Base-by-base conservation (phyloP, 2,113 vertebrate species). In the Aspidoscelis tigris region DNA sequence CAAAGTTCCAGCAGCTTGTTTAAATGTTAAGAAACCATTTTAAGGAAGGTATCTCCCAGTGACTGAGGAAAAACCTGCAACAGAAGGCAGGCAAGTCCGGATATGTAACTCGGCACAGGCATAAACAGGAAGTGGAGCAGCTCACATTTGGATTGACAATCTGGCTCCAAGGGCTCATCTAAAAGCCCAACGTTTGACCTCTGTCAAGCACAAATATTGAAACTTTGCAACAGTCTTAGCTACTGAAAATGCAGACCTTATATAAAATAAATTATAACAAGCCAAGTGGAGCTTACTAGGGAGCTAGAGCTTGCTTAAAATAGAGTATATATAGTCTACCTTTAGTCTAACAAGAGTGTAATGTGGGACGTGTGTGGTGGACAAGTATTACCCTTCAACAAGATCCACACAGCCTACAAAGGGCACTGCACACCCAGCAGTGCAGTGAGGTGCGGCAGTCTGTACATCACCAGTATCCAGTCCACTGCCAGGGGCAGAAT, bases 101-200 rank as follows among this genome's bases (percentile, higher is more conserved):
- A 98, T 96, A 95, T 93, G 93, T 95, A 91, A 88, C 95, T 93
- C 93, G 78, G 95, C 92, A 87, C 91, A 94, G 94, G 94, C 96
- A 96, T 96, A 98, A 98, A 98, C 98, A 98, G 98, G 98, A 99
- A 98, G 92, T 1, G 1, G 83, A 88, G 94, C 94, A 85, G 92
- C 95, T 93, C 93, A 93, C 87, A 0, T 87, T 89, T 88, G 94
- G 95, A 94, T 92, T 93, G 96, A 96, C 95, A 94, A 87, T 87
- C 94, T 90, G 93, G 91, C 92, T 92, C 86, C 89, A 95, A 93
- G 26, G 90, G 88, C 89, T 90, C 85, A 89, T 91, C 84, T 84
- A 89, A 50, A 82, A 92, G 92, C 91, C 91, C 44, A 53, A 88
- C 20, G 84, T 80, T 83, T 87, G 92, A 95, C 92, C 89, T 90